Conservation (phyloP, 53 echinoderm and acorn worm species). For the Patiria pectinifera region DNA sequence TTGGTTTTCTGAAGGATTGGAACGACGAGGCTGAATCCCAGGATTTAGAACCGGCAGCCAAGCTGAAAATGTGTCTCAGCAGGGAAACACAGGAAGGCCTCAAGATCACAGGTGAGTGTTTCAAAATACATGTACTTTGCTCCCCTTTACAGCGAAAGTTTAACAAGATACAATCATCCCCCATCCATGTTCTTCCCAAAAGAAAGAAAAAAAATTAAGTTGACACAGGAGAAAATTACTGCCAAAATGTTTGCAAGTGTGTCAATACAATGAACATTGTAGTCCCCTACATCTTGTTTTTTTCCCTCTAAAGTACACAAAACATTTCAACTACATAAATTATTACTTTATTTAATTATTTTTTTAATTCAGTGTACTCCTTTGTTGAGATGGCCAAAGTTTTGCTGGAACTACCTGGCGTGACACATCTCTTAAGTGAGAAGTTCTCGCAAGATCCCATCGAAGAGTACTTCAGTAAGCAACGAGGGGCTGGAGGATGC, state of each 20-base stretch:
- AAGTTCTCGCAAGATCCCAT: conserved; percentile 26
- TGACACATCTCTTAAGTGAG: conserved; percentile 18
- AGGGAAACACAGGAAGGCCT: conserved; percentile 33
- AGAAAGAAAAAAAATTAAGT: no score
- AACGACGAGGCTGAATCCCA: background rate
- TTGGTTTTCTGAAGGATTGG: conserved; percentile 10
- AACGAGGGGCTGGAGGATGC: conserved; percentile 19
- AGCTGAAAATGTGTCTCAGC: conserved; percentile 27
- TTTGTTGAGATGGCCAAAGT: conserved; percentile 8
- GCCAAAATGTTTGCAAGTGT: no score
- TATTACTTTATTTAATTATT: background rate
- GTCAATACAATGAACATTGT: no score
- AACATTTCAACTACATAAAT: background rate
- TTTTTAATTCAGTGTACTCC: background rate
- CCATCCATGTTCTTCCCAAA: no score
- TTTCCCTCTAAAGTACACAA: background rate
- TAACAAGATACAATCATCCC: no score
- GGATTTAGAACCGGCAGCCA: conserved; percentile 1
- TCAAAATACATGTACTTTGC: no score
- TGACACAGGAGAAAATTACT: no score
- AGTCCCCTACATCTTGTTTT: no score
- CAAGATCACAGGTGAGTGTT: conserved; percentile 1
- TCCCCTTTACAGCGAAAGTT: no score
- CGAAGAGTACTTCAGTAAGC: conserved; percentile 33
- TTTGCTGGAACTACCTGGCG: conserved; percentile 20